Evolutionary conservation across 2,888 invertebrate species (phyloP), one percentile per base, ranked within the genome.

Genomic region (Yponomeuta plumbellus): DNA sequence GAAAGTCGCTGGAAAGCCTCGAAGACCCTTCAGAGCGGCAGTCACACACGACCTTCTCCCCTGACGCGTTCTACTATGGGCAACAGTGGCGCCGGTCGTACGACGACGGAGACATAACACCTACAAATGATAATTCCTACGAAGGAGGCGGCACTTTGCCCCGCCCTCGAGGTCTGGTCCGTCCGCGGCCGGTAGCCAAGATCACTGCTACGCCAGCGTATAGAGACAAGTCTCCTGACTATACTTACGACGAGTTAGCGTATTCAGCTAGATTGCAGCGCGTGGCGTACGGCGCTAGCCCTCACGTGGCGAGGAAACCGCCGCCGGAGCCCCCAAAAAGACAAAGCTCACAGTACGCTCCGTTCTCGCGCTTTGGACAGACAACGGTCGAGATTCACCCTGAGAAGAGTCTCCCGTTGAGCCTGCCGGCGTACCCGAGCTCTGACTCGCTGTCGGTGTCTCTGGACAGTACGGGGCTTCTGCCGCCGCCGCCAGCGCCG

Each of bases 71-170:
- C 61, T 93, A 93, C 80, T 93, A 93, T 70, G 92, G 92, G 61
- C 90, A 91, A 0, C 92, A 93, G 70, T 95, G 95, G 95, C 92
- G 95, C 76, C 92, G 96, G 74, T 95, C 96, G 70, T 96, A 96
- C 81, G 97, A 97, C 81, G 97, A 97, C 79, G 97, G 97, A 21
- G 97, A 97, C 83, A 95, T 97, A 71, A 97, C 97, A 44, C 90
- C 90, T 17, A 97, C 97, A 63, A 97, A 97, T 79, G 97, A 97
- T 71, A 80, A 82, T 69, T 81, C 84, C 0, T 90, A 91, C 74
- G 95, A 95, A 74, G 96, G 96, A 0, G 96, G 96, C 1, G 97
- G 97, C 10, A 98, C 98, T 0, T 84, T 98, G 69, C 97, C 97
- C 0, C 93, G 98, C 67, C 97, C 97, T 5, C 92, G 97, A 70